Evolutionary conservation across 1,140 invertebrate genomes (phyloP).

Genomic region (Penaeus indicus): DNA sequence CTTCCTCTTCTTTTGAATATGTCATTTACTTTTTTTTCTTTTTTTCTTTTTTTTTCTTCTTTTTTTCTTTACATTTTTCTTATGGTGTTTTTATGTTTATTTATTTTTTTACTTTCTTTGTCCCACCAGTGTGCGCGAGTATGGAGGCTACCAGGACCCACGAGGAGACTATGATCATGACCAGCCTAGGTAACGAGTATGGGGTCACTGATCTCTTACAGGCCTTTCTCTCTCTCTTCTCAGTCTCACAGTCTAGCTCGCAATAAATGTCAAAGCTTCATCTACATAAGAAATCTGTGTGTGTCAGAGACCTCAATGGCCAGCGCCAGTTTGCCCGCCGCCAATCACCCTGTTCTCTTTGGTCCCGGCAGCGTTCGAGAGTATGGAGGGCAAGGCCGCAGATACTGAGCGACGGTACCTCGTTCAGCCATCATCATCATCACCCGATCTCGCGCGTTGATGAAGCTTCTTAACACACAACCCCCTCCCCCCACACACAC

Average conservation of each 20-base stretch:
- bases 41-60: neutral
- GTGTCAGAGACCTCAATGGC: neutral
- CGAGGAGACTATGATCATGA: conserved; percentile 19
- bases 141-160: conserved; percentile 12
- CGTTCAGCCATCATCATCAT: conserved; percentile 41
- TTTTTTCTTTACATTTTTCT: neutral
- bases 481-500: no score
- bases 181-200: conserved; percentile 17
- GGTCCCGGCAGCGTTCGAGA: conserved; percentile 45
- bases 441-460: no score
- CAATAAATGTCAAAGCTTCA: neutral
- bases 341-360: conserved; percentile 25
- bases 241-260: no score
- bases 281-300: neutral
- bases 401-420: conserved; percentile 41
- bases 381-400: conserved; percentile 51
- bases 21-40: no score
- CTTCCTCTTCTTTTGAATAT: no score
- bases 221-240: no score
- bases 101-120: neutral
- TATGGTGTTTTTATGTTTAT: neutral
- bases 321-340: no score
- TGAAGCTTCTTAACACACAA: no score
- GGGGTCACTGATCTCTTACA: neutral
- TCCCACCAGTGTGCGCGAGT: conserved; percentile 12